Evolutionary conservation across 1,140 invertebrate genomes (phyloP).

Genomic region (Cotesia typhae): DNA sequence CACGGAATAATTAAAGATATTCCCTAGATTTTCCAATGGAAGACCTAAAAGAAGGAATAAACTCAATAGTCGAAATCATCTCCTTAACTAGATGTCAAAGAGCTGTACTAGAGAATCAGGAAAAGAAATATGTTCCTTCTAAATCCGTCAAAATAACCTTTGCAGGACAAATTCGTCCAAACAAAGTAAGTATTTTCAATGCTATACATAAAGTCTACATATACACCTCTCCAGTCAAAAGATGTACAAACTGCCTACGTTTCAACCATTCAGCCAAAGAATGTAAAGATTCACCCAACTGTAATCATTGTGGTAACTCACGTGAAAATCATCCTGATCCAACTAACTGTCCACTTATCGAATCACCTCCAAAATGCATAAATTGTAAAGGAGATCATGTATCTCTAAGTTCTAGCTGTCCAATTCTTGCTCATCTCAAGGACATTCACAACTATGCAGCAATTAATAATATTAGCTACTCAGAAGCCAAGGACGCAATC

Average conservation of each 20-base stretch:
- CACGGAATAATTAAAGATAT: background rate
- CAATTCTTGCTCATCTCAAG: background rate
- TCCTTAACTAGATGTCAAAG: too few species aligned
- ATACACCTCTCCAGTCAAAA: too few species aligned
- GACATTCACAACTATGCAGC: background rate
- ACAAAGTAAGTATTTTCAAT: too few species aligned
- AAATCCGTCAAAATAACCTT: background rate
- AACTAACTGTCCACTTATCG: background rate
- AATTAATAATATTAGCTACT: background rate
- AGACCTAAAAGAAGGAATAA: background rate
- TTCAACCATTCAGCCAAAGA: constrained; percentile 2
- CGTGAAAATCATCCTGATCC: background rate
- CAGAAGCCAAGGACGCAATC: background rate
- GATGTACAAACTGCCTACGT: too few species aligned
- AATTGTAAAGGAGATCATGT: background rate
- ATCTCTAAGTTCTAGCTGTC: background rate
- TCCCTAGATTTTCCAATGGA: background rate
- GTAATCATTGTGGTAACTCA: background rate
- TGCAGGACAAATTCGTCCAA: too few species aligned
- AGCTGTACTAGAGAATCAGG: background rate
- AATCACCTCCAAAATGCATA: background rate
- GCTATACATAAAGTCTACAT: too few species aligned
- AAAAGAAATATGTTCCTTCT: background rate
- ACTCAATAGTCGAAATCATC: background rate
- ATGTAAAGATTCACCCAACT: background rate